A percentile compares a stretch with the other conserved stretches of the same genome.
Evolutionary conservation across 2,113 vertebrate species (phyloP).

Genomic region (Echinops telfairi): DNA sequence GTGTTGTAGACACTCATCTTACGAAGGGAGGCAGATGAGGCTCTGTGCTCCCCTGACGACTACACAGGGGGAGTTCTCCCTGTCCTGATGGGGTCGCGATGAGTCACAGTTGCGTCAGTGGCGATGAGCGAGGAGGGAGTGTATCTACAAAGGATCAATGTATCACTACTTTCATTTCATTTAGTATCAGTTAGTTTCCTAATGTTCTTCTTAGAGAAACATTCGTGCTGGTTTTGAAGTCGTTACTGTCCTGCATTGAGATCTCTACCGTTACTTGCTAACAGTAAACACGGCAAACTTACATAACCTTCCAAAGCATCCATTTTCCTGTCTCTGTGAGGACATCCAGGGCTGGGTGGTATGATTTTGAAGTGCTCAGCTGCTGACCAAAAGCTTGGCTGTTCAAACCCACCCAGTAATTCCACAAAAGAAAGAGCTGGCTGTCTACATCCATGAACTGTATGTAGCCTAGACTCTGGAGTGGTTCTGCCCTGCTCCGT

Average conservation of each 20-base stretch:
- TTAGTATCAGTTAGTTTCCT: background rate
- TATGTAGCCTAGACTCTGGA: background rate
- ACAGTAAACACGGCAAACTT: background rate
- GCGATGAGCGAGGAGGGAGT: too few species aligned
- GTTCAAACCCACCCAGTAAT: background rate
- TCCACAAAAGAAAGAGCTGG: background rate
- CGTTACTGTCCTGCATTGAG: conserved; percentile 7
- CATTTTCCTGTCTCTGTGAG: background rate
- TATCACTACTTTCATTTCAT: too few species aligned
- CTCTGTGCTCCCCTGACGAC: too few species aligned
- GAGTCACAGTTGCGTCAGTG: too few species aligned
- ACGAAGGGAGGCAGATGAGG: background rate
- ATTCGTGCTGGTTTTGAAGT: conserved; percentile 25
- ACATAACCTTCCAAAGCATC: conserved; percentile 5
- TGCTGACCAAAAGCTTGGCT: background rate
- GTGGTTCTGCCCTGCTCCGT: background rate
- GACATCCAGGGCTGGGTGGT: too few species aligned
- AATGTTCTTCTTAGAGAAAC: conserved; percentile 9
- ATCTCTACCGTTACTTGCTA: background rate
- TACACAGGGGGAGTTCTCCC: too few species aligned
- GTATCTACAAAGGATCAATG: too few species aligned
- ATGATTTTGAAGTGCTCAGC: too few species aligned
- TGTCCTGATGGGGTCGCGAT: too few species aligned
- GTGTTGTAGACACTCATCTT: background rate
- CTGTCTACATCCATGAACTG: background rate